phyloP scores from a whole-genome alignment of 2,888 invertebrate species.

The Meteorus colon region DNA sequence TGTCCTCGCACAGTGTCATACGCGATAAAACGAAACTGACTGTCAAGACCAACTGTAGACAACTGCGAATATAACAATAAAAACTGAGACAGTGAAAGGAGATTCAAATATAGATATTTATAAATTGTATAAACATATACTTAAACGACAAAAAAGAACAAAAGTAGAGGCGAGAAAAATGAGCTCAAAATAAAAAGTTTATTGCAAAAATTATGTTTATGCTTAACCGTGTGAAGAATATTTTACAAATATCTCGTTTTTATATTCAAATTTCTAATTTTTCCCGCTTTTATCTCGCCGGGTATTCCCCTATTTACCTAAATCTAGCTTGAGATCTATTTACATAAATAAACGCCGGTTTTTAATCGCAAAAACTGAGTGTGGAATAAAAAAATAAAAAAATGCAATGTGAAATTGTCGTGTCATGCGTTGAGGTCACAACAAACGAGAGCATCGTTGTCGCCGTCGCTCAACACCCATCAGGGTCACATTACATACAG shows the following conservation, averaged over 20 bases:
- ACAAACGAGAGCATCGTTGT: constrained; percentile 53
- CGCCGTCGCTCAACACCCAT: constrained; percentile 38
- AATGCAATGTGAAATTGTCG: neutral
- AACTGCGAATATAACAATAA: constrained; percentile 16
- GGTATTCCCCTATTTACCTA: neutral
- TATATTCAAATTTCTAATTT: constrained; percentile 62
- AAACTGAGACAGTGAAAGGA: neutral
- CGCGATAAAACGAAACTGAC: constrained; percentile 67
- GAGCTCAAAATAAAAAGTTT: neutral
- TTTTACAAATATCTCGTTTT: constrained; percentile 58
- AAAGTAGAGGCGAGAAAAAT: neutral
- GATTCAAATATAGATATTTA: neutral
- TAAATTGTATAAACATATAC: neutral
- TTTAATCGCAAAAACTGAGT: neutral
- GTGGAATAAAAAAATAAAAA: neutral
- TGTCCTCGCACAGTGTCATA: constrained; percentile 58
- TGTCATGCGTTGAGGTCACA: constrained; percentile 44
- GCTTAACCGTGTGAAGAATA: constrained; percentile 65
- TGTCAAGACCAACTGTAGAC: constrained; percentile 17
- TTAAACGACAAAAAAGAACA: neutral
- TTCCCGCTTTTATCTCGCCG: neutral
- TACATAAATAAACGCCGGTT: too few species aligned
- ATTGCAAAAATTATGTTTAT: constrained; percentile 53
- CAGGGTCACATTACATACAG: constrained; percentile 11
- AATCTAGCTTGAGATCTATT: too few species aligned